Base-by-base conservation (phyloP, 1,140 invertebrate genomes). In the Amyelois transitella region DNA sequence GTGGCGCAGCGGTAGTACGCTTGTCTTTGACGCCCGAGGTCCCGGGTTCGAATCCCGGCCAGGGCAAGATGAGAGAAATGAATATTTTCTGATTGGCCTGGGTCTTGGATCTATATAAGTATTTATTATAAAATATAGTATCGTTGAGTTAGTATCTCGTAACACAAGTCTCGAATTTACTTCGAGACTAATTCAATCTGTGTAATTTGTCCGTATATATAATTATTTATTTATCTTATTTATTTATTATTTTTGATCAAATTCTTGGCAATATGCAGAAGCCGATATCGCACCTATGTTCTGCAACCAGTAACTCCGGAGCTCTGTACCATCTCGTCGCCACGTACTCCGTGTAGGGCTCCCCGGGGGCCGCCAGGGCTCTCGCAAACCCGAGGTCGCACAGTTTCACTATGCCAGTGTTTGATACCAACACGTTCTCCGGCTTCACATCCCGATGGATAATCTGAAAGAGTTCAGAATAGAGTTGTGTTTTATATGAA, bases 381-480 rank as follows among this genome's bases (percentile, higher is more conserved):
- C 96, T 86, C 0, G 96, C 95, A 81, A 97, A 97, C 1, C 96
- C 96, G 73, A 97, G 96, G 86, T 97, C 96, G 82, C 96, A 97
- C 4, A 97, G 86, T 84, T 97, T 97, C 4, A 97, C 92, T 1
- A 97, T 92, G 0, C 95, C 95, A 24, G 91, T 88, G 51, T 92
- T 91, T 18, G 95, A 96, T 0, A 97, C 93, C 19, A 97, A 85
- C 10, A 98, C 92, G 75, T 98, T 98, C 78, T 97, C 96, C n/a
- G 96, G 96, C 75, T 98, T 98, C 6, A 97, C 91, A 80, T 97
- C 96, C 21, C 96, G 89, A 79, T 98, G 96, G 69, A 98, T 96
- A 66, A 97, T 95, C 95, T 97, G 85, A 18, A 63, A 38, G n/a
- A 1, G 8, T 32, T 28, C 25, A 38, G 8, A 14, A 38, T 4